A percentile compares a stretch with the other conserved stretches of the same genome.
Evolutionary conservation across 2,113 vertebrate genomes (phyloP).

Genomic region (Chaetops frenatus): DNA sequence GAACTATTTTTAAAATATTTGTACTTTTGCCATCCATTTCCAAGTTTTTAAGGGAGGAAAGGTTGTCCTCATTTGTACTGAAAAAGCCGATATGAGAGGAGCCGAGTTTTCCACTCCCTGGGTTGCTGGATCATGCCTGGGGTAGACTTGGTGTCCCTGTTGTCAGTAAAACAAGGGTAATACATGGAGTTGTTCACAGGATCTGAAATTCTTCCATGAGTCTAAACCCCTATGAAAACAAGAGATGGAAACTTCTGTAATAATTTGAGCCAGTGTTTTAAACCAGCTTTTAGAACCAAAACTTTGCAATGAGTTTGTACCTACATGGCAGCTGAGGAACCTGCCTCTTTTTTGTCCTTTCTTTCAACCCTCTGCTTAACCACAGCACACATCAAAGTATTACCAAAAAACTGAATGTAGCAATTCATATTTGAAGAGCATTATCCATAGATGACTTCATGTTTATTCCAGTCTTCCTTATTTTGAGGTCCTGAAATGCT

Average conservation of each 20-base stretch:
- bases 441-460: constrained; percentile 18
- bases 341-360: not conserved
- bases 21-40: not conserved
- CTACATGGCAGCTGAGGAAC: not conserved
- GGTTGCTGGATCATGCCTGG: not conserved
- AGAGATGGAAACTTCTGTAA: not conserved
- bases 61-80: accelerated
- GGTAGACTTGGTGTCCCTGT: not conserved
- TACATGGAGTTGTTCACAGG: not conserved
- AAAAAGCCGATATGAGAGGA: not conserved
- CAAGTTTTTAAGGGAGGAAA: not conserved
- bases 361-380: constrained; percentile 20
- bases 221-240: not conserved
- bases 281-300: not conserved
- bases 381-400: constrained; percentile 25
- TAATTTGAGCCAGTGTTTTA: not conserved
- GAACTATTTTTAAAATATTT: not conserved
- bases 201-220: not conserved
- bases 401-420: not conserved
- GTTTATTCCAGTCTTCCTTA: constrained; percentile 14
- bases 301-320: not conserved
- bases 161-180: not conserved
- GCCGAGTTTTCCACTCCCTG: not conserved
- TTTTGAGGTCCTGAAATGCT: not conserved
- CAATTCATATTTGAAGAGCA: not conserved